A percentile compares a stretch with the other conserved stretches of the same genome.
These are phyloP conservation scores for Lepidothrix coronata DNA, from an alignment of 2,113 vertebrate genomes.

Conservation along the genomic window DNA sequence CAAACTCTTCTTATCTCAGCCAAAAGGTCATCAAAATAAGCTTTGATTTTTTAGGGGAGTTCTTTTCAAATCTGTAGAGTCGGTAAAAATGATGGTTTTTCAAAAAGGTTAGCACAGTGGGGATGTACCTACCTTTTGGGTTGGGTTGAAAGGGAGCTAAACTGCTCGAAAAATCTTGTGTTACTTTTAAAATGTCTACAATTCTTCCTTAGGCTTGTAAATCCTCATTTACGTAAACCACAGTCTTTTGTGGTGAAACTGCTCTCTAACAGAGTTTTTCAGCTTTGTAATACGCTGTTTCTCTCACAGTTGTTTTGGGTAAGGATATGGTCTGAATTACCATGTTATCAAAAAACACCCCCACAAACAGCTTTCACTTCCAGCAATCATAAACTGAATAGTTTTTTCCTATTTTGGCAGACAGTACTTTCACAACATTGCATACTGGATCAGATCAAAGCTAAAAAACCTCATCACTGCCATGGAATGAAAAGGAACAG, in stretches of 20 bases:
- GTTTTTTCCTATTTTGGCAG: slow-evolving; percentile 11
- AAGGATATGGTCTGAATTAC: slow-evolving; percentile 27
- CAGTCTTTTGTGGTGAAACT: slow-evolving; percentile 20
- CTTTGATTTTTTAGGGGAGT: not conserved
- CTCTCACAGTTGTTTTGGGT: not conserved
- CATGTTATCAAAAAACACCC: slow-evolving; percentile 19
- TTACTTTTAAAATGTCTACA: not conserved
- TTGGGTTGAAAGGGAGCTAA: not conserved
- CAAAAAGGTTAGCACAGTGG: not conserved
- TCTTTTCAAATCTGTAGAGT: not conserved
- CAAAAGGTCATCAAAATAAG: slow-evolving; percentile 6
- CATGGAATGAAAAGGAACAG: not conserved
- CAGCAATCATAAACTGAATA: not conserved
- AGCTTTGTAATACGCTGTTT: not conserved
- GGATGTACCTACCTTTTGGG: not conserved
- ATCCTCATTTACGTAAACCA: slow-evolving; percentile 11
- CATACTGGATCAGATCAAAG: slow-evolving; percentile 4
- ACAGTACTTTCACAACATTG: not conserved
- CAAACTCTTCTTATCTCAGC: not conserved
- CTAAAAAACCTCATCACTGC: not conserved
- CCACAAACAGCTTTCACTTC: slow-evolving; percentile 26
- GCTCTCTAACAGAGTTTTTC: not conserved
- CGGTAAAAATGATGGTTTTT: not conserved
- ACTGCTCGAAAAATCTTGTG: not conserved
- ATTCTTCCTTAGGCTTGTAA: slow-evolving; percentile 9